A percentile compares a stretch with the other conserved stretches of the same genome.
Evolutionary conservation across 2,113 vertebrate genomes (phyloP).

Genomic region (Stigmatopora nigra): DNA sequence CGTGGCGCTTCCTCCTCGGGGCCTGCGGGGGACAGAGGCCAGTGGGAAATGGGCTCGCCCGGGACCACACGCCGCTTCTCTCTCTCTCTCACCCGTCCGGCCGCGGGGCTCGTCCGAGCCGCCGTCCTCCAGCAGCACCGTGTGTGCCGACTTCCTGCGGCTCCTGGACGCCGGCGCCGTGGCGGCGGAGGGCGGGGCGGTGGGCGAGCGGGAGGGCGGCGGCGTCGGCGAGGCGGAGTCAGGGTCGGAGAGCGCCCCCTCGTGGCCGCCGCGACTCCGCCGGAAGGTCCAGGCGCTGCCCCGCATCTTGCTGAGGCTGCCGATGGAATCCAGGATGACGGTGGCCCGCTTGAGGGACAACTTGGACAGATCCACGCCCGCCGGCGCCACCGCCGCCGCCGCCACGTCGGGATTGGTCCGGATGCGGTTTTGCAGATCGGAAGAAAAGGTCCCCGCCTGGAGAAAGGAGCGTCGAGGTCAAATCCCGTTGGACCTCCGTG

Average conservation of each 20-base stretch:
- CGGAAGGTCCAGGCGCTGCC: constrained; percentile 76
- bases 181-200: rapidly evolving
- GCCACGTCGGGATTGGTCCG: constrained; percentile 62
- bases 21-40: constrained; percentile 16
- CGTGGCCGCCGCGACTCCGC: constrained; percentile 51
- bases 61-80: too few species aligned
- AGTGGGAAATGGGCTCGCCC: neutral
- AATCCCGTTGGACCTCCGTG: too few species aligned
- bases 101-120: constrained; percentile 61
- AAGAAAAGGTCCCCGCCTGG: constrained; percentile 68
- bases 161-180: constrained; percentile 65
- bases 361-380: constrained; percentile 61
- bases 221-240: constrained; percentile 47
- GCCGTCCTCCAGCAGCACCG: constrained; percentile 80
- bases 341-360: constrained; percentile 74
- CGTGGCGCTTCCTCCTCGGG: constrained; percentile 39
- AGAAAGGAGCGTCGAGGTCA: neutral
- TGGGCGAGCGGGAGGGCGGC: constrained; percentile 33
- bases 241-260: constrained; percentile 39
- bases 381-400: constrained; percentile 48
- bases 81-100: constrained; percentile 28
- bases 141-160: constrained; percentile 77
- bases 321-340: constrained; percentile 86
- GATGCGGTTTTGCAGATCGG: constrained; percentile 65
- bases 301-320: constrained; percentile 84